Evolutionary conservation across 1,140 invertebrate genomes (phyloP), one percentile per base, ranked within the genome.

Genomic region (Kradibia gibbosae): DNA sequence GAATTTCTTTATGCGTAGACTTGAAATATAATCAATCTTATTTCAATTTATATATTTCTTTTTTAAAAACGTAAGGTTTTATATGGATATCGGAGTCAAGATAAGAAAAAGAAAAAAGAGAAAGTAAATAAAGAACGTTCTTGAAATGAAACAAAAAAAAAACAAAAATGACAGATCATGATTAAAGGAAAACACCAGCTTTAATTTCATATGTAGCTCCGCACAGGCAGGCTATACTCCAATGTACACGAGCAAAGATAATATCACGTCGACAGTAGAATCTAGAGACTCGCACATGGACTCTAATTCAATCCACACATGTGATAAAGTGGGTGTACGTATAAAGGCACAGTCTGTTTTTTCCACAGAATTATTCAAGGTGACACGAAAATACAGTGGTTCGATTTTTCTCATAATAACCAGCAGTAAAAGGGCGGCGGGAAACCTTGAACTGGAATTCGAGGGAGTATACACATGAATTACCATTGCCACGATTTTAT

Each of bases 401-500:
- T 71, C 77, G 65, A 78, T 71, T 70, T 78, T 78, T 77, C 42
- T 60, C 45, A 57, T n/a, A 57, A 77, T 65, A 75, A 60, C 25
- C 13, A 60, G 11, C 55, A 31, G 10, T 25, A 53, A 67, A 67
- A 4, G 17, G 13, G 50, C 15, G 22, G 25, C 13, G 20, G 31
- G n/a, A 11, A 73, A 80, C 78, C 78, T 80, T 80, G 78, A 80
- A 80, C 78, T 80, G 36, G 67, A 71, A 70, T 71, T 71, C 25
- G 20, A 55, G 25, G 67, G 67, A 72, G 34, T 78, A 36, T 55
- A 53, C 55, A 50, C n/a, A n/a, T 15, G 48, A 39, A 31, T 42
- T 67, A n/a, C 28, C 39, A 10, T 22, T 3, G 0, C n/a, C 13
- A 42, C 34, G 25, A 25, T 67, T 78, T 67, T 45, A 48, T 45